Conservation (phyloP, 2,888 invertebrate species). For the Tipula helvola region DNA sequence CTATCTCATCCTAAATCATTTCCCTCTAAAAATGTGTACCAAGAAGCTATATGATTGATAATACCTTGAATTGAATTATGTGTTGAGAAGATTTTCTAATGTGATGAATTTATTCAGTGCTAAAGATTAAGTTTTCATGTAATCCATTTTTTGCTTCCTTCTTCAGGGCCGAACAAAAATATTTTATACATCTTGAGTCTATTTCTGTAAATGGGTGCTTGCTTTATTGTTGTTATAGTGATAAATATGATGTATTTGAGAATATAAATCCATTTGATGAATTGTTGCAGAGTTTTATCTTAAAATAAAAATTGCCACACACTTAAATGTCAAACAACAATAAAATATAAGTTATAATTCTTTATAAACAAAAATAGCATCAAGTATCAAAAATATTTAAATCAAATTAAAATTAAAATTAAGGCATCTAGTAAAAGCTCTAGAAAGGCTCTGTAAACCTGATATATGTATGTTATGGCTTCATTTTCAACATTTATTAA, state of each 20-base stretch:
- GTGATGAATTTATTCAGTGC: neutral
- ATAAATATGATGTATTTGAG: neutral
- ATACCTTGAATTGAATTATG: neutral
- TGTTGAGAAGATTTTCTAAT: neutral
- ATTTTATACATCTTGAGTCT: neutral
- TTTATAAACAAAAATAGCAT: neutral
- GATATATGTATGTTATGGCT: no score
- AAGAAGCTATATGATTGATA: neutral
- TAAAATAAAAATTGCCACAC: neutral
- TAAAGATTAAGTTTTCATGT: neutral
- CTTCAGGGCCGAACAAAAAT: neutral
- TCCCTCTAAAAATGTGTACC: neutral
- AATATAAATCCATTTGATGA: neutral
- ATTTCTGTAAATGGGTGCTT: neutral
- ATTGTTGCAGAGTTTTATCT: neutral
- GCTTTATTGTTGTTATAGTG: neutral
- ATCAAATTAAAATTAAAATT: neutral
- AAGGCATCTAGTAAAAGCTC: neutral
- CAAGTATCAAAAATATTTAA: neutral
- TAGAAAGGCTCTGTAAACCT: no score
- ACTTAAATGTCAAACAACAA: neutral
- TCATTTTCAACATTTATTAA: no score
- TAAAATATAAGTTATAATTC: neutral
- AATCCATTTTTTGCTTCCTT: neutral
- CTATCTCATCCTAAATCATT: neutral